Evolutionary conservation across 2,888 invertebrate genomes (phyloP), one percentile per base, ranked within the genome.

Genomic region (Prosopocoilus inquinatus): DNA sequence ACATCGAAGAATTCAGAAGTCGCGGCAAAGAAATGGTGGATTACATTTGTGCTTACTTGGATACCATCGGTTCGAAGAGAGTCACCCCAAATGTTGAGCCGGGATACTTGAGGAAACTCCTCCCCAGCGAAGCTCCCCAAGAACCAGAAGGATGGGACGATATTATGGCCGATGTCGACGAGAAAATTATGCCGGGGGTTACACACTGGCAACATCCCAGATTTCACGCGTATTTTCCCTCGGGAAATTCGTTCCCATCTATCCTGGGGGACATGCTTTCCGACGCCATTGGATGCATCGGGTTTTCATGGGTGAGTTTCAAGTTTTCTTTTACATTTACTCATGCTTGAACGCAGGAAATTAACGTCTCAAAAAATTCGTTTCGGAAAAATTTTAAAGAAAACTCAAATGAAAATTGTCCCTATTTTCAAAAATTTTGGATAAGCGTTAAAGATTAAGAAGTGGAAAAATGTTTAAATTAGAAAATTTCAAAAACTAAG

Each of bases 141-240:
- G 82, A 90, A 43, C 89, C 91, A 0, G 95, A 96, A 71, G 74
- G 85, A 50, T 97, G 95, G 93, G 89, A 91, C 50, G 80, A 83
- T 49, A 94, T 96, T 60, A 94, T 96, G 90, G 80, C 77, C 9
- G 96, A 96, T 70, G 89, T 96, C 34, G 94, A 96, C 74, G 83
- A 84, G 55, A 93, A 92, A 79, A 95, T 95, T 69, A 94, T 95
- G 93, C 93, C 94, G 0, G 95, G 95, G 35, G 91, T 95, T 47
- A 97, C 97, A 1, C 95, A 98, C 77, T 99, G 99, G 99, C 97
- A 98, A 75, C 98, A 98, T 82, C 98, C 98, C 0, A 82, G 94
- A 56, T 99, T 99, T 79, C 97, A 98, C 76, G 99, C 99, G 0
- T 99, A 99, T 77, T 99, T 99, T 75, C 98, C 99, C 2, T 88